Evolutionary conservation across 2,113 vertebrate genomes (phyloP).

Genomic region (Brachypteracias leptosomus): DNA sequence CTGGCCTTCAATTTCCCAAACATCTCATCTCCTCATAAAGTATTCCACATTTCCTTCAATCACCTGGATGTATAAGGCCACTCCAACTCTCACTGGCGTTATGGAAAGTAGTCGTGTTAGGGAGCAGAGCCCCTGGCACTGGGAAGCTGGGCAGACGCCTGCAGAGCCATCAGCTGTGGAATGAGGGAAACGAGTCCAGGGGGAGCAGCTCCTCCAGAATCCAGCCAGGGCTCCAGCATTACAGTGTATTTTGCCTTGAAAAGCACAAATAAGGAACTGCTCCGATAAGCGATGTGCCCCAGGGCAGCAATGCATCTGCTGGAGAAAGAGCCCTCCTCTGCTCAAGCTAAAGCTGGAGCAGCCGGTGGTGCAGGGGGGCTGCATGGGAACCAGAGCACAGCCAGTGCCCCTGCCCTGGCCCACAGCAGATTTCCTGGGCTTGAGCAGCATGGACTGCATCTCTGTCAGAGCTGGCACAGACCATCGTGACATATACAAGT

Average conservation of each 20-base stretch:
- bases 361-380: background rate
- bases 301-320: background rate
- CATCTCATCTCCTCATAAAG: background rate
- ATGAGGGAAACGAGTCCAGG: accelerated
- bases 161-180: background rate
- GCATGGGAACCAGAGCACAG: background rate
- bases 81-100: accelerated
- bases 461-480: background rate
- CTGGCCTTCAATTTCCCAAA: background rate
- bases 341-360: background rate
- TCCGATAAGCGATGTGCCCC: background rate
- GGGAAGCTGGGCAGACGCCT: background rate
- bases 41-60: background rate
- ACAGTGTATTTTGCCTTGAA: background rate
- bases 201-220: background rate
- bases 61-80: no score
- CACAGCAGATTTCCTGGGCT: background rate
- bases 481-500: accelerated
- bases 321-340: background rate
- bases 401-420: background rate
- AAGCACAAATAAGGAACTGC: background rate
- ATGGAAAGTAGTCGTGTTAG: background rate
- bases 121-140: background rate
- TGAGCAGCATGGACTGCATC: background rate
- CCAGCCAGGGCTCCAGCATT: background rate